These are phyloP conservation scores for Scelioninae gen. 1 DNA, from an alignment of 2,888 invertebrate species.

Conservation along the genomic window DNA sequence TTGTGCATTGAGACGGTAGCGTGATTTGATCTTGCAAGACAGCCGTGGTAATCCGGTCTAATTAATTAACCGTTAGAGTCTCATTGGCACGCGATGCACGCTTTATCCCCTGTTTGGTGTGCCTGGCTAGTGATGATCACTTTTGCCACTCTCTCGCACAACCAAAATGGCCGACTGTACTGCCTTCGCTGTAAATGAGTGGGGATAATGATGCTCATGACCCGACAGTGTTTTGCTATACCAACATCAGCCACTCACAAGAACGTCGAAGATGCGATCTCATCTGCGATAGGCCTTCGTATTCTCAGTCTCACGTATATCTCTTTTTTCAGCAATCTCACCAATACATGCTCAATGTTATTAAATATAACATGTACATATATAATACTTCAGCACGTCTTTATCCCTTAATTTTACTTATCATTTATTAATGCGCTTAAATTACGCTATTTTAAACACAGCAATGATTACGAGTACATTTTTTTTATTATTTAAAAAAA, in stretches of 20 bases:
- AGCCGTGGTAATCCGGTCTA: conserved; percentile 76
- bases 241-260: conserved; percentile 78
- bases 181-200: conserved; percentile 77
- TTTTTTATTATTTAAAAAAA: neutral
- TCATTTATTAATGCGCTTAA: conserved; percentile 25
- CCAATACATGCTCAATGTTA: conserved; percentile 31
- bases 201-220: conserved; percentile 84
- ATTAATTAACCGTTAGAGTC: conserved; percentile 83
- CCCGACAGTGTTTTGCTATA: conserved; percentile 84
- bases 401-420: conserved; percentile 18
- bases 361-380: conserved; percentile 37
- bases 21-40: conserved; percentile 71
- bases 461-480: neutral
- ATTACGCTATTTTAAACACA: neutral
- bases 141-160: conserved; percentile 74
- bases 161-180: conserved; percentile 83
- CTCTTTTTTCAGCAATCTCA: conserved; percentile 41
- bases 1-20: conserved; percentile 66
- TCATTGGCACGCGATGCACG: conserved; percentile 80
- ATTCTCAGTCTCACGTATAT: conserved; percentile 62
- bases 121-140: conserved; percentile 70
- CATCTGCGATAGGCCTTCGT: conserved; percentile 79
- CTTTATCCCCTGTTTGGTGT: conserved; percentile 72
- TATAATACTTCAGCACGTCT: neutral
- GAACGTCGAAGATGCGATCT: conserved; percentile 79